These are phyloP conservation scores for Invenusta paracnida DNA, from an alignment of 2,888 invertebrate genomes.

Conservation along the genomic window DNA sequence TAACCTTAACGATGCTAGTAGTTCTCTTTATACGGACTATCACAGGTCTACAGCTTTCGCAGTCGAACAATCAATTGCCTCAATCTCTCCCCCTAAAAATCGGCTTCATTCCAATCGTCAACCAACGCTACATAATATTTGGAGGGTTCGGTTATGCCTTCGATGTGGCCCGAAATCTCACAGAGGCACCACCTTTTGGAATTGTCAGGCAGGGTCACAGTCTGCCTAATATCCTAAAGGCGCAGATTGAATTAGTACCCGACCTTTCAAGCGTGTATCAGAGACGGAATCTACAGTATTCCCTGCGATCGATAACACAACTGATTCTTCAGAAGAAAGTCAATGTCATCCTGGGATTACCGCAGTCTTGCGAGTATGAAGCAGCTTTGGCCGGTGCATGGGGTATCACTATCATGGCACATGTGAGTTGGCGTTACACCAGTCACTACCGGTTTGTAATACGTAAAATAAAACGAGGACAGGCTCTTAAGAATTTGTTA, in stretches of 20 bases:
- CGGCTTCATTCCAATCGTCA: background rate
- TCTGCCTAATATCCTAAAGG: background rate
- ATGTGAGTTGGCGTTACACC: no score
- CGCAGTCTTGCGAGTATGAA: background rate
- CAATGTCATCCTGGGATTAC: background rate
- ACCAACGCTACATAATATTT: background rate
- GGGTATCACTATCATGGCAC: background rate
- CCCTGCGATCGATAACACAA: background rate
- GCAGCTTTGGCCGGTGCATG: background rate
- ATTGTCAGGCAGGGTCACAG: background rate
- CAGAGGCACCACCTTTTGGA: background rate
- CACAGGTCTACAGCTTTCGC: no score
- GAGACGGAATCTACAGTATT: background rate
- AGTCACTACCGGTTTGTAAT: no score
- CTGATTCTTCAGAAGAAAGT: background rate
- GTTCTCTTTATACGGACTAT: no score
- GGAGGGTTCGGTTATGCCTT: background rate
- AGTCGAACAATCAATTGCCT: no score
- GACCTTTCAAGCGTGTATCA: background rate
- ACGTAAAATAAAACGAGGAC: no score
- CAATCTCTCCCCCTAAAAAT: no score
- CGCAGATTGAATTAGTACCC: background rate
- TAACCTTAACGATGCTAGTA: no score
- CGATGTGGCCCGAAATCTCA: background rate
- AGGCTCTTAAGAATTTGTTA: no score